Evolutionary conservation across 2,888 invertebrate species (phyloP).

Genomic region (Lymantria monacha): DNA sequence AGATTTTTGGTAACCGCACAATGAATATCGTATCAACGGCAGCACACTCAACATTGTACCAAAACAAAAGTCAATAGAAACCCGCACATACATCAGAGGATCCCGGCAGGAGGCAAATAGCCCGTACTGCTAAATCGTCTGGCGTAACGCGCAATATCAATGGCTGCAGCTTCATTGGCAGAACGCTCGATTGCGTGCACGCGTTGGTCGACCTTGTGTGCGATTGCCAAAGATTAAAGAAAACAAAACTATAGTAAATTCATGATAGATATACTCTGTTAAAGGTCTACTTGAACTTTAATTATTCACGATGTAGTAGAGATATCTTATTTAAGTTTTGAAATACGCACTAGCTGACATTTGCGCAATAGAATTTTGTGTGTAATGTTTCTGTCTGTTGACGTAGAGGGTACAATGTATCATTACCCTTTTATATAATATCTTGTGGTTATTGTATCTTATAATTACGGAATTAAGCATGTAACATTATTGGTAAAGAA

Average conservation of each 20-base stretch:
- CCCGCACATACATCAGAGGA: slow-evolving; percentile 41
- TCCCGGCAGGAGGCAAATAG: slow-evolving; percentile 70
- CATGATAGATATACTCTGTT: neutral
- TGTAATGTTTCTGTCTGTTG: too few species aligned
- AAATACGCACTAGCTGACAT: slow-evolving; percentile 2
- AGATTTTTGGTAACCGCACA: slow-evolving; percentile 33
- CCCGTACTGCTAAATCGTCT: slow-evolving; percentile 76
- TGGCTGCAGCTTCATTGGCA: slow-evolving; percentile 65
- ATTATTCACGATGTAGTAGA: slow-evolving; percentile 15
- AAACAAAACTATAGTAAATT: slow-evolving; percentile 5
- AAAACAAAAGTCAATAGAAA: slow-evolving; percentile 50
- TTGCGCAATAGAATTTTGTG: neutral
- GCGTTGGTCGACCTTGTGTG: slow-evolving; percentile 43
- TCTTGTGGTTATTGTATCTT: too few species aligned
- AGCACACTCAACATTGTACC: slow-evolving; percentile 34
- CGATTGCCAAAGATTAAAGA: slow-evolving; percentile 33
- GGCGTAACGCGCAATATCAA: slow-evolving; percentile 69
- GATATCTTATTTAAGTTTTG: slow-evolving; percentile 21
- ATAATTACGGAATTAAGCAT: too few species aligned
- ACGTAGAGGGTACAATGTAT: too few species aligned
- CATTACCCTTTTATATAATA: too few species aligned
- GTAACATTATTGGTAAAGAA: too few species aligned
- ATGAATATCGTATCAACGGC: slow-evolving; percentile 39
- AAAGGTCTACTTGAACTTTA: slow-evolving; percentile 21
- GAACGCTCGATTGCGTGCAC: slow-evolving; percentile 61